These are phyloP conservation scores for Dendrocopos noguchii DNA, from an alignment of 2,113 vertebrate genomes.

Conservation along the genomic window DNA sequence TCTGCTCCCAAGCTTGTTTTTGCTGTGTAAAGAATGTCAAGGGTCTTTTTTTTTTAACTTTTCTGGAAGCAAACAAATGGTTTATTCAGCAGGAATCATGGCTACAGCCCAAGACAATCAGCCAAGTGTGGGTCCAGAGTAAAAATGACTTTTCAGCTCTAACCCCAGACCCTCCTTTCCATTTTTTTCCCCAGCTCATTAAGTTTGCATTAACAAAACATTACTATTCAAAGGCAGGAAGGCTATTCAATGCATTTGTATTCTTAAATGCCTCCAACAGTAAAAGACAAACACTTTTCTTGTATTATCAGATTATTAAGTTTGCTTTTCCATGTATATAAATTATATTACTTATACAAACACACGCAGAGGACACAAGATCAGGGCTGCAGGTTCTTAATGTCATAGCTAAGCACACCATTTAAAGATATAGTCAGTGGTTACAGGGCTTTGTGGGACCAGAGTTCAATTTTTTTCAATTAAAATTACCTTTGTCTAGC, in stretches of 20 bases:
- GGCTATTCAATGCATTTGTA: slow-evolving; percentile 60
- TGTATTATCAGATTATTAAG: slow-evolving; percentile 59
- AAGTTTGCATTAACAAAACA: slow-evolving; percentile 66
- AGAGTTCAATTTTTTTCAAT: background rate
- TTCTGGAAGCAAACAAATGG: slow-evolving; percentile 61
- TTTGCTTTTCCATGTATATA: slow-evolving; percentile 65
- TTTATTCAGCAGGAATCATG: slow-evolving; percentile 53
- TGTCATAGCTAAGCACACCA: background rate
- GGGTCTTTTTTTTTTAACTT: slow-evolving; percentile 57
- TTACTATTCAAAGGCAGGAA: slow-evolving; percentile 63
- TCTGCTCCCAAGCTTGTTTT: slow-evolving; percentile 48
- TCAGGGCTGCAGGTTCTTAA: slow-evolving; percentile 22
- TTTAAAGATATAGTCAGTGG: background rate
- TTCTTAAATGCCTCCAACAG: slow-evolving; percentile 59
- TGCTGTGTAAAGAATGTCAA: slow-evolving; percentile 57
- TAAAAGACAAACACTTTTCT: slow-evolving; percentile 61
- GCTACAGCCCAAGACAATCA: slow-evolving; percentile 54
- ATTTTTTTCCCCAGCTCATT: slow-evolving; percentile 59
- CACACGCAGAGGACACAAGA: background rate
- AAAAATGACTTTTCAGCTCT: slow-evolving; percentile 66
- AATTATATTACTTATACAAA: slow-evolving; percentile 62
- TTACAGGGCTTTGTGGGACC: background rate
- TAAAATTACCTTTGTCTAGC: background rate
- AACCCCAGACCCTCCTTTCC: slow-evolving; percentile 45
- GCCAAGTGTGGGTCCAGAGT: slow-evolving; percentile 50